Evolutionary conservation across 2,797 vertebrate genomes (phyloP).

Genomic region (Novumbra hubbsi): DNA sequence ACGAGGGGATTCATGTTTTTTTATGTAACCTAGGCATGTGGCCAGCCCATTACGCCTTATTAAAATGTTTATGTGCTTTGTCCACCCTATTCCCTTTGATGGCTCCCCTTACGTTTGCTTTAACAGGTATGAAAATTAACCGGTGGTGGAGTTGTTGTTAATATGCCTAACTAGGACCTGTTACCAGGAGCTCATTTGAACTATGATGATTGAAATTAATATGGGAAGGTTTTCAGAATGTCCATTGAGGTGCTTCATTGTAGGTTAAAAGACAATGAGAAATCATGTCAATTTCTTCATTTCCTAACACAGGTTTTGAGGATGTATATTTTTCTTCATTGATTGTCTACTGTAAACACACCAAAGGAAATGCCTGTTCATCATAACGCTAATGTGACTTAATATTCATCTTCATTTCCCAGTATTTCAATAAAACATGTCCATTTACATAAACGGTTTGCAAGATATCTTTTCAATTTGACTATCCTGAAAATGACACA

Average conservation of each 20-base stretch:
- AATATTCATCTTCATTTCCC: not conserved
- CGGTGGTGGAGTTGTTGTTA: not conserved
- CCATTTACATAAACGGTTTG: not conserved
- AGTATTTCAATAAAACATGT: not conserved
- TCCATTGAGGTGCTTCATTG: not conserved
- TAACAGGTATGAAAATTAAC: no score
- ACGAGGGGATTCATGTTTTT: conserved; percentile 28
- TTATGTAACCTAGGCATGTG: conserved; percentile 32
- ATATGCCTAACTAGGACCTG: not conserved
- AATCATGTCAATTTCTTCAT: not conserved
- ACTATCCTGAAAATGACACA: not conserved
- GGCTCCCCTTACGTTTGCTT: not conserved
- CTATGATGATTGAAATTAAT: not conserved
- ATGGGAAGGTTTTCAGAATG: not conserved
- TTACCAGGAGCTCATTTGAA: not conserved
- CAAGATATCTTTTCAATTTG: not conserved
- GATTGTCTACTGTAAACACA: not conserved
- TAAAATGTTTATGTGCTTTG: not conserved
- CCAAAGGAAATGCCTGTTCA: not conserved
- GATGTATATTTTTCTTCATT: not conserved
- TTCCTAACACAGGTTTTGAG: not conserved
- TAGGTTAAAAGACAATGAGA: not conserved
- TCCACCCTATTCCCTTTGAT: conserved; percentile 5
- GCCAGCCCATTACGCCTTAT: conserved; percentile 16
- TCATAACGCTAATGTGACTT: not conserved